phyloP scores from a whole-genome alignment of 1,140 invertebrate genomes.

The Acromyrmex heyeri region DNA sequence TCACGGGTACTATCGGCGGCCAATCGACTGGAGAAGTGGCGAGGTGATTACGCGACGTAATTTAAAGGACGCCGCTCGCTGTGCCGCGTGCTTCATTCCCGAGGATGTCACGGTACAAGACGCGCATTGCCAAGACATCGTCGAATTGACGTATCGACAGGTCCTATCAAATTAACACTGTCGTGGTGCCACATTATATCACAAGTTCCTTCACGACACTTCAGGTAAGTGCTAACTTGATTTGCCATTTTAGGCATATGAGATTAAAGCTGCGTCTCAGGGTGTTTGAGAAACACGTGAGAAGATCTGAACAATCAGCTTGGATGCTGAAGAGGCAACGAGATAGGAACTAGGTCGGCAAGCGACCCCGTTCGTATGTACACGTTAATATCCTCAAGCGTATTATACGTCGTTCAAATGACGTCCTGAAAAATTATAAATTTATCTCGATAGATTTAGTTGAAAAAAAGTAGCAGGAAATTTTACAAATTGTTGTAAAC shows the following conservation, averaged over 20 bases:
- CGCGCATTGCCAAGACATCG: background rate
- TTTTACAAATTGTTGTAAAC: background rate
- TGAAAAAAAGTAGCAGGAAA: background rate
- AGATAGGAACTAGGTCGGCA: conserved; percentile 35
- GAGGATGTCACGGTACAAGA: conserved; percentile 50
- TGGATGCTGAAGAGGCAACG: background rate
- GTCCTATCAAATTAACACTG: background rate
- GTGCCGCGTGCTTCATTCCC: conserved; percentile 27
- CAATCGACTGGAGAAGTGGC: conserved; percentile 3
- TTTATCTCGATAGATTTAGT: background rate
- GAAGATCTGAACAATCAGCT: conserved; percentile 9
- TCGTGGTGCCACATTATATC: background rate
- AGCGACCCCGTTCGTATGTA: conserved; percentile 39
- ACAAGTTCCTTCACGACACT: background rate
- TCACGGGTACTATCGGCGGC: conserved; percentile 50
- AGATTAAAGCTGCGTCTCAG: conserved; percentile 37
- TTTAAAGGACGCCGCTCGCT: conserved; percentile 38
- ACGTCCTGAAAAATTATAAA: background rate
- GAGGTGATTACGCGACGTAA: conserved; percentile 16
- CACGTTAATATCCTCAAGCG: conserved; percentile 29
- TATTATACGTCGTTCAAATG: background rate
- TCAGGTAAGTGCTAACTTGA: conserved; percentile 27
- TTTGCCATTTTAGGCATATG: background rate
- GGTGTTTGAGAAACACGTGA: background rate
- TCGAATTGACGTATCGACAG: conserved; percentile 42